phyloP scores from a whole-genome alignment of 2,113 vertebrate genomes.

The Solenodon paradoxus region DNA sequence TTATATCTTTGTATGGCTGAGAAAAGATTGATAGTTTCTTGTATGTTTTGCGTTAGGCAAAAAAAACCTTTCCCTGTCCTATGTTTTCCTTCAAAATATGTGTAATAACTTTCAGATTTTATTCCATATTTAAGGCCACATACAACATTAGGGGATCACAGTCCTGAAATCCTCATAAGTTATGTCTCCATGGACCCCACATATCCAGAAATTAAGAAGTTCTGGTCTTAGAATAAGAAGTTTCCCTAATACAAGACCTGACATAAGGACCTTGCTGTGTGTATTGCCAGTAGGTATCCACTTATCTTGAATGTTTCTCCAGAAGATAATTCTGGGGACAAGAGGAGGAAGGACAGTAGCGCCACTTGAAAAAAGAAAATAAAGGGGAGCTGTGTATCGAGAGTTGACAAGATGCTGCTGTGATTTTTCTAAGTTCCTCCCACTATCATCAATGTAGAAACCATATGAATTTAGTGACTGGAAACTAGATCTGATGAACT shows the following conservation, averaged over 20 bases:
- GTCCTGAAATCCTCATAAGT: not conserved
- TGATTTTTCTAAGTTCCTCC: not conserved
- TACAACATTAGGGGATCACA: not conserved
- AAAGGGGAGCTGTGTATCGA: no score
- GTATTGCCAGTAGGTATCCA: not conserved
- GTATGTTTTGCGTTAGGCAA: not conserved
- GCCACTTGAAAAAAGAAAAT: not conserved
- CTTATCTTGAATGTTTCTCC: not conserved
- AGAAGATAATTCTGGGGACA: not conserved
- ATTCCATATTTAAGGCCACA: not conserved
- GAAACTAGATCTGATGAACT: not conserved
- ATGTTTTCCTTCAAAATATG: not conserved
- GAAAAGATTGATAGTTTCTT: not conserved
- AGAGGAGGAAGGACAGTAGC: accelerated
- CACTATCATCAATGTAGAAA: not conserved
- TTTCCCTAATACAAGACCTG: not conserved
- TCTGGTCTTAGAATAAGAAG: not conserved
- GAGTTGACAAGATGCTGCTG: no score
- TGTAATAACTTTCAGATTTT: not conserved
- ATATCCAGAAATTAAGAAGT: not conserved
- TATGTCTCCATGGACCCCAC: not conserved
- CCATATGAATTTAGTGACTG: not conserved
- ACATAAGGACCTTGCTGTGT: not conserved
- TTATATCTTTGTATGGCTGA: not conserved
- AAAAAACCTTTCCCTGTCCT: not conserved